A percentile compares a stretch with the other conserved stretches of the same genome.
These are phyloP conservation scores for Columba janthina DNA, from an alignment of 2,113 vertebrate genomes.

Conservation along the genomic window DNA sequence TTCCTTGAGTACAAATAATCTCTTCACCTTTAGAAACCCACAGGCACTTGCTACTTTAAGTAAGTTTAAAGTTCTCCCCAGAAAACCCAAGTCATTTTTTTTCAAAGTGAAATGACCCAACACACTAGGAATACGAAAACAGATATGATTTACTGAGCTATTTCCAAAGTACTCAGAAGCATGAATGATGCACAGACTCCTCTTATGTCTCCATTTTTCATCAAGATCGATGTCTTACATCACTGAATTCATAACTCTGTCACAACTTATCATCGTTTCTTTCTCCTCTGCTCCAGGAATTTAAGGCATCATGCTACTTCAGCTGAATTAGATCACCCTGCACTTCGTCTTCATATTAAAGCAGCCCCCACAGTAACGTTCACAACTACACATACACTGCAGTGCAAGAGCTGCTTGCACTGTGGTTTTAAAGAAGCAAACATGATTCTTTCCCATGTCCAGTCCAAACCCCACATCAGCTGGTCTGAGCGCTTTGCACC, in stretches of 20 bases:
- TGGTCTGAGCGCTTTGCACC: not conserved
- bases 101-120: not conserved
- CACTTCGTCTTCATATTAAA: not conserved
- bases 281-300: not conserved
- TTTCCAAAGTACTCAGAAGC: not conserved
- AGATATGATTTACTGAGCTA: not conserved
- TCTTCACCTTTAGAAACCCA: not conserved
- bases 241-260: not conserved
- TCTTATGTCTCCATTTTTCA: not conserved
- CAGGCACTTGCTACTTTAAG: not conserved
- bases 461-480: not conserved
- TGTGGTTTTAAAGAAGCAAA: not conserved
- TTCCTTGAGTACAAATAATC: not conserved
- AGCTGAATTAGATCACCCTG: not conserved
- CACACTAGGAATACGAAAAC: not conserved
- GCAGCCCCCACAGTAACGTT: not conserved
- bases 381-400: not conserved
- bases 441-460: not conserved
- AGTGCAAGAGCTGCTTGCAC: accelerated
- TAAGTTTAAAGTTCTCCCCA: not conserved
- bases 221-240: not conserved
- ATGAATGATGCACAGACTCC: not conserved
- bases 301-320: accelerated
- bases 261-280: not conserved
- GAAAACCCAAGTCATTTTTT: not conserved